Percentiles rank a stretch among this genome's conserved stretches.
phyloP scores from a whole-genome alignment of 64 coral and sea anemone species.

The Montipora efflorescens region DNA sequence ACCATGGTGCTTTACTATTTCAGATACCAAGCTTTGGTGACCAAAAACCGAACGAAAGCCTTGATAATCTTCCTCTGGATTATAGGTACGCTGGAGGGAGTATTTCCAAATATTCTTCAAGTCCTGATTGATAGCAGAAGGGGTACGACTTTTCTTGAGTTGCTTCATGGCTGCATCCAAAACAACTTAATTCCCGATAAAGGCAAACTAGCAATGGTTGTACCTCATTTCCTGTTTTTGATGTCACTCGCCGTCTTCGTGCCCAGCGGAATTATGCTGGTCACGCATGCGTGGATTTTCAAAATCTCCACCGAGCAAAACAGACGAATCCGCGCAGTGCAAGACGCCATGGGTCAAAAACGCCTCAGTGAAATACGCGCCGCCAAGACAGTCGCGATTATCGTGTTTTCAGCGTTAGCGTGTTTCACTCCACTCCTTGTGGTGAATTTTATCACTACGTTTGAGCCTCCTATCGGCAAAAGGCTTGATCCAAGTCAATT shows the following conservation, averaged over 20 bases:
- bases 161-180: conserved; percentile 28
- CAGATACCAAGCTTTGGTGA: neutral
- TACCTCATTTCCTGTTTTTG: conserved; percentile 18
- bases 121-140: neutral
- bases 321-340: neutral
- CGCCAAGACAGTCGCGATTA: conserved; percentile 6
- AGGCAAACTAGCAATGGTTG: neutral
- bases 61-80: neutral
- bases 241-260: conserved; percentile 6
- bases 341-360: conserved; percentile 6
- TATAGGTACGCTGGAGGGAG: neutral
- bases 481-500: neutral
- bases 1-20: neutral
- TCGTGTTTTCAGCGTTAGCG: conserved; percentile 26
- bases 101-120: neutral
- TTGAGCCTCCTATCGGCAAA: neutral
- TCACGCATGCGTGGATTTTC: conserved; percentile 42
- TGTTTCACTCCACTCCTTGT: conserved; percentile 23
- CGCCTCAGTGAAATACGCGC: conserved; percentile 49
- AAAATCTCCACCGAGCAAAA: neutral
- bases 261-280: conserved; percentile 40
- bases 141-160: neutral
- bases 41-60: too few relatives aligned
- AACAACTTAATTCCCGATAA: neutral
- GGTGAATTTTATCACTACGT: neutral